phyloP scores from a whole-genome alignment of 2,113 vertebrate genomes.

The Myocastor coypus region DNA sequence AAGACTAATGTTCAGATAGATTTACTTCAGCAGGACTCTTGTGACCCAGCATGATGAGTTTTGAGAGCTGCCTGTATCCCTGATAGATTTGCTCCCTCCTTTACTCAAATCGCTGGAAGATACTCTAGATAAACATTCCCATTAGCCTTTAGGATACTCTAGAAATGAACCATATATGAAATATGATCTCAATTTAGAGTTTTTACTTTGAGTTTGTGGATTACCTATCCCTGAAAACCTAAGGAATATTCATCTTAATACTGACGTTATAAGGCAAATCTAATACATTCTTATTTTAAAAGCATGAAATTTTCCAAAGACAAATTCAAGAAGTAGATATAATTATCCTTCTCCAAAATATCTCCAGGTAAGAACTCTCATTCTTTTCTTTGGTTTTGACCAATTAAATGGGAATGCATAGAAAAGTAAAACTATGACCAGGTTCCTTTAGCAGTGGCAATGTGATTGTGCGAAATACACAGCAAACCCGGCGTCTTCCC shows the following conservation, averaged over 20 bases:
- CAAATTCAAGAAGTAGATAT: neutral
- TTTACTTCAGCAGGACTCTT: neutral
- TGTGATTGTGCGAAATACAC: neutral
- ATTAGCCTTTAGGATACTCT: neutral
- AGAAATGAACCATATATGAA: neutral
- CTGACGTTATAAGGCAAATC: neutral
- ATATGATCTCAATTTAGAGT: neutral
- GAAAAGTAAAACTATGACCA: neutral
- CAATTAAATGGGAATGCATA: neutral
- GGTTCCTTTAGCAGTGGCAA: neutral
- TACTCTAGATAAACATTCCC: neutral
- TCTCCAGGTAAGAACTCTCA: neutral
- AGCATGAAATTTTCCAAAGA: neutral
- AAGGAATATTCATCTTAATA: neutral
- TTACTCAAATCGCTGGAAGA: neutral
- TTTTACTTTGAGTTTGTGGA: neutral
- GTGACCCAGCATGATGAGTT: too few species aligned
- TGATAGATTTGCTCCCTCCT: neutral
- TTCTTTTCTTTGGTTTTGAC: constrained; percentile 23
- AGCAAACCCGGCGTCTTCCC: neutral
- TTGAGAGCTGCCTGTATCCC: neutral
- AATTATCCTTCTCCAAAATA: neutral
- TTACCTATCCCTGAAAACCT: neutral
- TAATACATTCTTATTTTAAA: neutral
- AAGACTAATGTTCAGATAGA: neutral